A percentile compares a stretch with the other conserved stretches of the same genome.
These are phyloP conservation scores for Eulemur macaco DNA, from an alignment of 2,113 vertebrate genomes.

Conservation along the genomic window DNA sequence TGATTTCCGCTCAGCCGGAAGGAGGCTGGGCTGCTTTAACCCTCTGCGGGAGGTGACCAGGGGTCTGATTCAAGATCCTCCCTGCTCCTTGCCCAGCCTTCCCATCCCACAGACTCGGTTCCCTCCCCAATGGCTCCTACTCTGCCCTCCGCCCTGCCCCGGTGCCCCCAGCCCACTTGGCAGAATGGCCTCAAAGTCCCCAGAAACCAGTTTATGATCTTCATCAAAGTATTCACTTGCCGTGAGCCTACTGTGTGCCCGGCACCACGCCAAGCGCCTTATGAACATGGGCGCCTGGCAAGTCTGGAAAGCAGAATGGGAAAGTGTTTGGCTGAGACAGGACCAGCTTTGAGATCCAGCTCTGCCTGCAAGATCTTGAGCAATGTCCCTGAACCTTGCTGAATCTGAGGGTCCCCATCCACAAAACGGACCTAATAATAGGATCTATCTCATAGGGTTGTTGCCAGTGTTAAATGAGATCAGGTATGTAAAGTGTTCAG, in stretches of 20 bases:
- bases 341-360: neutral
- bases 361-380: neutral
- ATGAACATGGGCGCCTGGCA: accelerated
- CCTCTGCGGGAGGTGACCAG: slow-evolving; percentile 56
- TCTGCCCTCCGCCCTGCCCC: neutral
- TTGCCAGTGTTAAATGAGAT: neutral
- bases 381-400: neutral
- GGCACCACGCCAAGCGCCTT: neutral
- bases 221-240: neutral
- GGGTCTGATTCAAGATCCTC: neutral
- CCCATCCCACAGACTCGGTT: neutral
- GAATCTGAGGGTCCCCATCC: neutral
- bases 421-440: neutral
- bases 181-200: neutral
- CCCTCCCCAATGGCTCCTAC: neutral
- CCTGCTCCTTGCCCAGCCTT: neutral
- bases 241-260: neutral
- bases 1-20: slow-evolving; percentile 72
- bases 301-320: neutral
- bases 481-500: neutral
- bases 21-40: slow-evolving; percentile 67
- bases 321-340: accelerated
- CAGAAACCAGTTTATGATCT: neutral
- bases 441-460: neutral
- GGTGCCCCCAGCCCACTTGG: neutral